Base-by-base conservation (phyloP, 2,888 invertebrate species). In the Phlogophora meticulosa region DNA sequence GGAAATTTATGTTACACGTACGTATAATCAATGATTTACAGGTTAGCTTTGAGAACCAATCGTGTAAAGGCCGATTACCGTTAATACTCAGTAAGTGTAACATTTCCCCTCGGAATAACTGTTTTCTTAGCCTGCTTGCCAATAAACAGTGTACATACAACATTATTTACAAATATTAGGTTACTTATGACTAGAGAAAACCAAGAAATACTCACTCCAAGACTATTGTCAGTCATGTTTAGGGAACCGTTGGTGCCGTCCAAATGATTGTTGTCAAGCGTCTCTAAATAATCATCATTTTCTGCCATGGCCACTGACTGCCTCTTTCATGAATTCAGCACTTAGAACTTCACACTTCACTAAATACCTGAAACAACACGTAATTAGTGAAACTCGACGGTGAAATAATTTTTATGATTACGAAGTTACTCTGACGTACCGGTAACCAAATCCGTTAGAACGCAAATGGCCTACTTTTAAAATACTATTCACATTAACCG, bases 231-330 rank as follows among this genome's bases (percentile, higher is more conserved):
- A 82, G 94, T 94, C 94, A 95, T 94, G 82, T 94, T 95, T 82
- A 95, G 80, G 81, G 95, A 96, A 83, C 97, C 97, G 94, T 97
- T 97, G 73, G 96, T 95, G 85, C 96, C 97, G 88, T 96, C 97
- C 87, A 96, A 94, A 76, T 95, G 95, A 92, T 95, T 94, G 90
- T 93, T 94, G 84, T 95, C 95, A 88, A 95, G 92, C 76, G 95
- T 91, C 84, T 95, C 95, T 89, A 94, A 91, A 94, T 93, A 95
- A 87, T 95, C 95, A 87, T 94, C 95, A 92, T 94, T 95, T 87
- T 95, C 95, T 86, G 95, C 95, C 95, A 95, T 95, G 87, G 90
- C 92, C 89, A 89, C 88, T 82, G 81, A 78, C 78, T 86, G 76
- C 81, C 76, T 79, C 80, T 88, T 85, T 82, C 91, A 92, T 92